Evolutionary conservation across 2,113 vertebrate genomes (phyloP).

Genomic region (Chloebia gouldiae): DNA sequence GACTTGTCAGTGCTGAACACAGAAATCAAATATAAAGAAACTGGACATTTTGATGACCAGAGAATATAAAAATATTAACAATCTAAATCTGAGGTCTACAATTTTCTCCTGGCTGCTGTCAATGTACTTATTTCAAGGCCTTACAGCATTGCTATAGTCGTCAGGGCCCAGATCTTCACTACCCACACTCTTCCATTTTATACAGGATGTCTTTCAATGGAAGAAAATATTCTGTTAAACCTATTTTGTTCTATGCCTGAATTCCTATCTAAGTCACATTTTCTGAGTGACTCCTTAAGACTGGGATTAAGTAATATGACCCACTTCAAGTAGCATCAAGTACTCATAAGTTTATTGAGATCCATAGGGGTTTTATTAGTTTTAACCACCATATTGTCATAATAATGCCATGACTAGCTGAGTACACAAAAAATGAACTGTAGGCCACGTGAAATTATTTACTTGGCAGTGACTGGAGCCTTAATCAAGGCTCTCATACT

Average conservation of each 20-base stretch:
- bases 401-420: not conserved
- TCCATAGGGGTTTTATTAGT: not conserved
- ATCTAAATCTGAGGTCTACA: not conserved
- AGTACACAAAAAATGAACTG: not conserved
- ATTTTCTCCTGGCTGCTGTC: not conserved
- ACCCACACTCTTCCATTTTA: not conserved
- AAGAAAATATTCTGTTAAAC: not conserved
- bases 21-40: not conserved
- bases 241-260: not conserved
- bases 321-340: not conserved
- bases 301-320: not conserved
- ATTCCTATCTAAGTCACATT: not conserved
- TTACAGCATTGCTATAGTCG: accelerated
- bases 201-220: not conserved
- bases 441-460: not conserved
- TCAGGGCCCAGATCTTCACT: not conserved
- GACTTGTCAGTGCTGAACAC: not conserved
- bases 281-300: not conserved
- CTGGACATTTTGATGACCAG: not conserved
- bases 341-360: not conserved
- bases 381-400: not conserved
- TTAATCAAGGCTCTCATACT: not conserved
- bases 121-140: not conserved
- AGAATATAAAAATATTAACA: not conserved
- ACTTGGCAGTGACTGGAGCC: not conserved